Evolutionary conservation across 35 echinoderm and acorn worm species (phyloP), one percentile per base, ranked within the genome.

Genomic region (Hemicentrotus pulcherrimus): DNA sequence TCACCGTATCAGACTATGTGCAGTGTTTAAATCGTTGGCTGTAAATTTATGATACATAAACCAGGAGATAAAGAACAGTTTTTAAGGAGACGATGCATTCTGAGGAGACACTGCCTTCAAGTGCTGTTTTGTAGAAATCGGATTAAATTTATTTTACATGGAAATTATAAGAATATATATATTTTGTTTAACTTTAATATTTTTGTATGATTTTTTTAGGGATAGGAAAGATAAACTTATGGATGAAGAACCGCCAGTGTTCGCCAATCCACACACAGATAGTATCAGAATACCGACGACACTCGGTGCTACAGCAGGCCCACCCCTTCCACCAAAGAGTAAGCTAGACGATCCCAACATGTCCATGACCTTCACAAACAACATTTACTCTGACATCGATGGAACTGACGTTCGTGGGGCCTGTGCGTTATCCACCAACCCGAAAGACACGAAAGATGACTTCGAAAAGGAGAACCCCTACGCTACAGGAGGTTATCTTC

Each of bases 311-410:
- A 13, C 32, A 5, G 88, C 32, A 90, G 88, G 12, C 32, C 88
- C 88, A 22, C 88, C 88, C 32, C 46, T 90, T 33, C 88, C 88
- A 14, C 88, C 88, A 45, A 90, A 90, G 88, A 13, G 88, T 45
- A 90, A 90, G 24, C 13, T 90, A 33, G 46, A 47, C 9, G 32
- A 90, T 45, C 88, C 88, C 12, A 47, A 90, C 46, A 47, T 16
- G 88, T 90, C 88, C 11, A 19, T 90, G 88, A 24, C 46, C 88
- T 90, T 90, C 46, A 47, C 88, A 45, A 90, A 90, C 88, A 90
- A 90, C 32, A 4, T 90, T 30, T 90, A 90, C 88, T 32, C 19
- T 90, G 88, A 90, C 88, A 90, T 90, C 14, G 88, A 90, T 47
- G 65, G 65, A 3, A 8, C 46, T 32, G 31, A 41, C 19, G 32